phyloP scores from a whole-genome alignment of 2,888 invertebrate species.

The Agrochola litura region DNA sequence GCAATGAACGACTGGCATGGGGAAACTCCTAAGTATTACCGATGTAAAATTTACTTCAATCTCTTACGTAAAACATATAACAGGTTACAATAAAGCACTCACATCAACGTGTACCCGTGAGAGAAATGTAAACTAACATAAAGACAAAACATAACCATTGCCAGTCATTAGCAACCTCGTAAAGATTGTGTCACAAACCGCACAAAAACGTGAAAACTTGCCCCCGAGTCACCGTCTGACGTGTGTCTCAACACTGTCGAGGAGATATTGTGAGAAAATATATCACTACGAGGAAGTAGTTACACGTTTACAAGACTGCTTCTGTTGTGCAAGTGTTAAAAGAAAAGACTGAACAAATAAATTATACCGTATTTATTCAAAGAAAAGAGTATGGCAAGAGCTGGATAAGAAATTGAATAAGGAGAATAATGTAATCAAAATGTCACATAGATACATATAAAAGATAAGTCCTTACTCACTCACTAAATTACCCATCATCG shows the following conservation, averaged over 20 bases:
- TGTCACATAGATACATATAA: neutral
- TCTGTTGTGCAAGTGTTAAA: constrained; percentile 21
- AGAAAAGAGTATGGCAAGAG: neutral
- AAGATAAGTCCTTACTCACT: neutral
- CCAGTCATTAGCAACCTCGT: constrained; percentile 32
- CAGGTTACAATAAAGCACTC: constrained; percentile 22
- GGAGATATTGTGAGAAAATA: constrained; percentile 50
- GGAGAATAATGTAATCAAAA: neutral
- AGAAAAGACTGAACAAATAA: constrained; percentile 5
- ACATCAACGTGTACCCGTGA: constrained; percentile 29
- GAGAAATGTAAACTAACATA: constrained; percentile 37
- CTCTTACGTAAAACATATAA: constrained; percentile 32
- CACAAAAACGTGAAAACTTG: constrained; percentile 55
- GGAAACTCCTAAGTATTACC: neutral
- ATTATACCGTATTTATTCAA: neutral
- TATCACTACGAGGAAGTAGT: constrained; percentile 20
- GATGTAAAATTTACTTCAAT: neutral
- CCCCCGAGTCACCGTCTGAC: constrained; percentile 8
- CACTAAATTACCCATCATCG: neutral
- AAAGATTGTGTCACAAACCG: constrained; percentile 41
- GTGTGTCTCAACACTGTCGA: constrained; percentile 4
- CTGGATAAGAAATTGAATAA: neutral
- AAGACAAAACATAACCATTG: constrained; percentile 27
- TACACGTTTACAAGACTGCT: neutral
- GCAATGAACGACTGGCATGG: neutral